A percentile compares a stretch with the other conserved stretches of the same genome.
Conservation (phyloP, 2,113 vertebrate genomes). For the Genyomyrus donnyi region DNA sequence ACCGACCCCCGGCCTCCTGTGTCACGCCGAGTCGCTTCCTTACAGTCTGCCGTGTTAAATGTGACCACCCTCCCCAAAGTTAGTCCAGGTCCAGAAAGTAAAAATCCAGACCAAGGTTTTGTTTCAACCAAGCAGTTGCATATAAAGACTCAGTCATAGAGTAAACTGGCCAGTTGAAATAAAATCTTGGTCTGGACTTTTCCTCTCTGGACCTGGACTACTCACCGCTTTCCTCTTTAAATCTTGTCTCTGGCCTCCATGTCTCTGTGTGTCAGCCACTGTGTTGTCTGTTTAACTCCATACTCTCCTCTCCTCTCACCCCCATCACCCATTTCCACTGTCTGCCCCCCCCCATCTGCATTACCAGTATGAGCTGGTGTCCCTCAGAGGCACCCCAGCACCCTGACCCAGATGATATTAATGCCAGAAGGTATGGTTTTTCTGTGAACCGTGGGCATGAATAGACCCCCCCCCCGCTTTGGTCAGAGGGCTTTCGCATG, state of each 20-base stretch:
- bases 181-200: not conserved
- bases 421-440: slow-evolving; percentile 74
- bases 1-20: slow-evolving; percentile 34
- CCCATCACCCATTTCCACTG: not conserved
- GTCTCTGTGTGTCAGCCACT: not conserved
- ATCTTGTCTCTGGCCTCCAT: not conserved
- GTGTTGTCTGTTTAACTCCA: slow-evolving; percentile 37
- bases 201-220: not conserved
- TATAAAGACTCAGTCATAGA: not conserved
- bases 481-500: slow-evolving; percentile 36
- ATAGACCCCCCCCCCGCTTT: not conserved
- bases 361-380: slow-evolving; percentile 79
- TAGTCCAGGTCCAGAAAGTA: not conserved
- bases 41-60: not conserved
- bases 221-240: not conserved
- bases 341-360: slow-evolving; percentile 40
- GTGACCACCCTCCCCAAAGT: not conserved
- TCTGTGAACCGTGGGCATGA: not conserved
- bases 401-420: slow-evolving; percentile 69
- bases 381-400: slow-evolving; percentile 65
- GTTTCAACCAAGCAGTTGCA: not conserved
- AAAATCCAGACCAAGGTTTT: not conserved
- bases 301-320: slow-evolving; percentile 31
- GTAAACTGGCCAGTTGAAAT: not conserved
- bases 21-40: not conserved